Percentiles rank a stretch among this genome's conserved stretches.
Conservation (phyloP, 2,113 vertebrate species). For the Tachuris rubrigastra region DNA sequence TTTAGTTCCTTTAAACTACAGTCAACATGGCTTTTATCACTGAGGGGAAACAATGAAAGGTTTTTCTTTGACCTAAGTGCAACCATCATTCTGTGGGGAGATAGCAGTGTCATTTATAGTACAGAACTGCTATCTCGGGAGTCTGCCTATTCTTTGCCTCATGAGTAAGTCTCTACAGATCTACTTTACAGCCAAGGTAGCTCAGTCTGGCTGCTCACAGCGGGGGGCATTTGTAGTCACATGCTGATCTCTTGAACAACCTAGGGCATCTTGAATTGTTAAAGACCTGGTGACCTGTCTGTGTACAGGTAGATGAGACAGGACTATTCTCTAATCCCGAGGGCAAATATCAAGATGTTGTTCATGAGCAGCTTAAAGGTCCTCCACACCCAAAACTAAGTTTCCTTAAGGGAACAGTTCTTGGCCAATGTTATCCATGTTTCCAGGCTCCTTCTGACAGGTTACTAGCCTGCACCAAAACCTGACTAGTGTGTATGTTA, state of each 20-base stretch:
- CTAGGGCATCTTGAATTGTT: not conserved
- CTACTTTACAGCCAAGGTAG: not conserved
- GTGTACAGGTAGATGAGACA: not conserved
- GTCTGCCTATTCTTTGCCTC: not conserved
- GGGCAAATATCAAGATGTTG: not conserved
- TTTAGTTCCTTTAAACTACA: slow-evolving; percentile 17
- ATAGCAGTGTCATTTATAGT: not conserved
- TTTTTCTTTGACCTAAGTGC: not conserved
- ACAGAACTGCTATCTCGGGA: not conserved
- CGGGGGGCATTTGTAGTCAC: not conserved
- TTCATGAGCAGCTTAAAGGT: not conserved
- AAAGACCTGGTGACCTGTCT: not conserved
- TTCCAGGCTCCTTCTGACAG: not conserved
- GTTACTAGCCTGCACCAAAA: not conserved
- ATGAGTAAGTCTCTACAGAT: not conserved
- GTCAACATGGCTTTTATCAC: not conserved
- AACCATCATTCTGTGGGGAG: not conserved
- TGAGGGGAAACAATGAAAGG: not conserved
- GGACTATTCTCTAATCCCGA: not conserved
- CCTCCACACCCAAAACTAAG: not conserved
- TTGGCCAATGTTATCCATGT: not conserved
- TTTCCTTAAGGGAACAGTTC: not conserved
- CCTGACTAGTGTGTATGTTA: not conserved
- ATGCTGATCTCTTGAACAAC: not conserved
- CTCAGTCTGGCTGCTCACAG: not conserved